These are phyloP conservation scores for Ochlodes sylvanus DNA, from an alignment of 2,888 invertebrate genomes.

Conservation along the genomic window DNA sequence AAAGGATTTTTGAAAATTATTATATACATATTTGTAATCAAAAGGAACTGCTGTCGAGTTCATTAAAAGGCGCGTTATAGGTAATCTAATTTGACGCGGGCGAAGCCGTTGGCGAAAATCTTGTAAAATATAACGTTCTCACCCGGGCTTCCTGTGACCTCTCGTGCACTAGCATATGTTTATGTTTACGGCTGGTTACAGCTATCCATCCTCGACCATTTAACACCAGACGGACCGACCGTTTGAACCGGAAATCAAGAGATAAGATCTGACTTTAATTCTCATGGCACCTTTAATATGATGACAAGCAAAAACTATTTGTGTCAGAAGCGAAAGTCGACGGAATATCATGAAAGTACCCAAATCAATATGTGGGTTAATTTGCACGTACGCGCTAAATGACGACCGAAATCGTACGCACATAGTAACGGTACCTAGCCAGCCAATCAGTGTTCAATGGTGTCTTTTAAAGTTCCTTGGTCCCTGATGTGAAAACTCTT, in stretches of 20 bases:
- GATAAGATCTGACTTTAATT: neutral
- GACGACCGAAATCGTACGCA: neutral
- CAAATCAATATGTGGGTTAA: conserved; percentile 6
- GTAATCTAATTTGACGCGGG: no score
- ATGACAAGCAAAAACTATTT: conserved; percentile 4
- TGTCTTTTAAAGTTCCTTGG: neutral
- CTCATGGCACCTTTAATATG: neutral
- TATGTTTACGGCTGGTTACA: no score
- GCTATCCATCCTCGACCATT: no score
- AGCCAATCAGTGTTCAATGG: neutral
- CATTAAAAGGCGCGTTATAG: no score
- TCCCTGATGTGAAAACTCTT: neutral
- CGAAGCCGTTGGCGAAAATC: no score
- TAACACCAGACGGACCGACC: no score
- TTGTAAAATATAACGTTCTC: no score
- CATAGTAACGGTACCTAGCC: neutral
- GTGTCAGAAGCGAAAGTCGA: neutral
- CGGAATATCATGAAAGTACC: neutral
- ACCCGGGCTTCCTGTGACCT: no score
- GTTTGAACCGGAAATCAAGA: neutral
- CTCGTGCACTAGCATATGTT: no score
- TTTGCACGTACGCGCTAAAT: neutral
- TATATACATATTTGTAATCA: no score
- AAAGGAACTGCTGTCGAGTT: no score
- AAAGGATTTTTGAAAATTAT: no score